Evolutionary conservation across 2,888 invertebrate species (phyloP).

Genomic region (Caenorhabditis sp.): DNA sequence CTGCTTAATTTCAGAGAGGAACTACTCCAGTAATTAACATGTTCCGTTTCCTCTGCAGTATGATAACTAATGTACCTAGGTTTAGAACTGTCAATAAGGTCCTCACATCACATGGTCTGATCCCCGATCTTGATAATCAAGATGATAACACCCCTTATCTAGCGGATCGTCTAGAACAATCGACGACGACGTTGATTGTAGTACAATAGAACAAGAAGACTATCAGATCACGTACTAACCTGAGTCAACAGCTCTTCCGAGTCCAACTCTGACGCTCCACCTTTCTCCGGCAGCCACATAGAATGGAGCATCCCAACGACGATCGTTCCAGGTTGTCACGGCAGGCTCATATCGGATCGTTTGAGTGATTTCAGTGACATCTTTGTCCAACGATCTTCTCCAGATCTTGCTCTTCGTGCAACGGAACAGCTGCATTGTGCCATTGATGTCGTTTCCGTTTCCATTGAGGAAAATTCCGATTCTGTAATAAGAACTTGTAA

Average conservation of each 20-base stretch:
- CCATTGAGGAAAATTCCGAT: not conserved
- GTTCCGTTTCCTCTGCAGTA: too few relatives aligned
- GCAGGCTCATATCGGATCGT: not conserved
- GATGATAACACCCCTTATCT: not conserved
- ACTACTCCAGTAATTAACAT: too few relatives aligned
- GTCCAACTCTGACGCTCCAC: not conserved
- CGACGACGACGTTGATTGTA: too few relatives aligned
- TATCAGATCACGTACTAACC: not conserved
- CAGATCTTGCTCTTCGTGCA: not conserved
- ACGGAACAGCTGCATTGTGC: not conserved
- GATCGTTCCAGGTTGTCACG: not conserved
- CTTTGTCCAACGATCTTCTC: not conserved
- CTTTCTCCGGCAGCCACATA: not conserved
- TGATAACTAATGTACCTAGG: too few relatives aligned
- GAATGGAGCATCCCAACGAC: not conserved
- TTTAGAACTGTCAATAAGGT: too few relatives aligned
- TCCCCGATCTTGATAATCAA: conserved; percentile 4
- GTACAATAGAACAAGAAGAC: too few relatives aligned
- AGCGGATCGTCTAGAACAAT: too few relatives aligned
- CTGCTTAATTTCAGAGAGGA: too few relatives aligned
- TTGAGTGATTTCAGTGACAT: not conserved
- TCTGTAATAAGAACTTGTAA: not conserved
- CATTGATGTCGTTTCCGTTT: not conserved
- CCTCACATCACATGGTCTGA: not conserved
- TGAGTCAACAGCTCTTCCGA: not conserved